These are phyloP conservation scores for Serranus cabrilla DNA, from an alignment of 2,797 vertebrate genomes.

Conservation along the genomic window DNA sequence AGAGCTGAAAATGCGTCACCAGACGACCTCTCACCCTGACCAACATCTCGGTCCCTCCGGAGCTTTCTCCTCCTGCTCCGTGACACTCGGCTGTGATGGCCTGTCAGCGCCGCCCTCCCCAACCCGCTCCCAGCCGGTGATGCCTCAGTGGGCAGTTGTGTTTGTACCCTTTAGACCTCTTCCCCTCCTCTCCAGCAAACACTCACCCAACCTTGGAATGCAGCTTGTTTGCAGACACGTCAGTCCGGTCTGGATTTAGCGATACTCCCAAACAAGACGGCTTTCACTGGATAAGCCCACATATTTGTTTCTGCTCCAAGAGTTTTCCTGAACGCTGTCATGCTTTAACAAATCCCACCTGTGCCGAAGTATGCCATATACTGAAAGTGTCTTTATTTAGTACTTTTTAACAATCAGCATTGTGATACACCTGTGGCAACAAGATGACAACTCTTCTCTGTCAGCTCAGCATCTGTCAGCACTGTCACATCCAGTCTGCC, in stretches of 20 bases:
- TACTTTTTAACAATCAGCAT: constrained; percentile 8
- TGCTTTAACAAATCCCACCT: constrained; percentile 45
- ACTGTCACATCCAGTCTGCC: constrained; percentile 43
- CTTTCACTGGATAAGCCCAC: constrained; percentile 40
- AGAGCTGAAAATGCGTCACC: constrained; percentile 50
- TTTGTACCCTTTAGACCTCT: constrained; percentile 25
- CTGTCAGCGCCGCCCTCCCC: constrained; percentile 59
- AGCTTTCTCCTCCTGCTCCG: constrained; percentile 52
- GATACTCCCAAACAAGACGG: constrained; percentile 12
- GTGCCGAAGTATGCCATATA: not conserved
- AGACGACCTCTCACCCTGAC: constrained; percentile 63
- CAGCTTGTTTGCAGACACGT: constrained; percentile 60
- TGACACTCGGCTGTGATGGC: constrained; percentile 71
- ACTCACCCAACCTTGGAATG: constrained; percentile 52
- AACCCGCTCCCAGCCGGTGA: not conserved
- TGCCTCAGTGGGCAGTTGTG: constrained; percentile 54
- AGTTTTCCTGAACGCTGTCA: constrained; percentile 31
- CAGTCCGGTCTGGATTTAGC: constrained; percentile 50
- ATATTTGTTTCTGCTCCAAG: constrained; percentile 41
- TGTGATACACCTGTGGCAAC: constrained; percentile 10
- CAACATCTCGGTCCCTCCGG: constrained; percentile 51
- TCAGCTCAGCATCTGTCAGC: constrained; percentile 54
- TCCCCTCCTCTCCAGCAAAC: constrained; percentile 44
- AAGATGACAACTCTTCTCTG: constrained; percentile 19
- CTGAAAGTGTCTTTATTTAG: not conserved